phyloP scores from a whole-genome alignment of 1,140 invertebrate species.

The Reticulitermes speratus region DNA sequence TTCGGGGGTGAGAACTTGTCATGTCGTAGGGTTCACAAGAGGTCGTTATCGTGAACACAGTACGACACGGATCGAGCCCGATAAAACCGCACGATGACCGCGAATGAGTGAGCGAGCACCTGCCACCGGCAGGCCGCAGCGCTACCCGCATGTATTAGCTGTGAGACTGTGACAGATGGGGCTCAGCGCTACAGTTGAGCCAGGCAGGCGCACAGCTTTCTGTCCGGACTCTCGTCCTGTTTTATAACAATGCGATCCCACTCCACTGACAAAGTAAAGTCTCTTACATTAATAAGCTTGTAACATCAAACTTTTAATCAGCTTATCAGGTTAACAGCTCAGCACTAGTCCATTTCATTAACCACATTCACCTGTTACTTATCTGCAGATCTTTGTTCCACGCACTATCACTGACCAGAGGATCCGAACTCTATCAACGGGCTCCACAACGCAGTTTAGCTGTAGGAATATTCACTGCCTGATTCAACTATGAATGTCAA shows the following conservation, averaged over 20 bases:
- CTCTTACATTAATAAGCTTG: background rate
- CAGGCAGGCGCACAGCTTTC: background rate
- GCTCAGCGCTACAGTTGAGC: slow-evolving; percentile 8
- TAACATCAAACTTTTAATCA: background rate
- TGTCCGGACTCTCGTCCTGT: background rate
- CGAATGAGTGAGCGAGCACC: slow-evolving; percentile 12
- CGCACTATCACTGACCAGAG: too few relatives aligned
- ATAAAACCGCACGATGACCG: slow-evolving; percentile 9
- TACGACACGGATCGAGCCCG: slow-evolving; percentile 17
- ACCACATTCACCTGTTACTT: background rate
- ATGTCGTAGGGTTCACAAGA: too few relatives aligned
- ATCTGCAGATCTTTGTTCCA: background rate
- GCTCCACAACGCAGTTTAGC: too few relatives aligned
- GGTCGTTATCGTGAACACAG: background rate
- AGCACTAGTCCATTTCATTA: background rate
- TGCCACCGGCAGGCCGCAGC: slow-evolving; percentile 22
- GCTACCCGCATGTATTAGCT: slow-evolving; percentile 25
- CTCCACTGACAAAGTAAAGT: background rate
- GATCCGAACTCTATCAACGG: too few relatives aligned
- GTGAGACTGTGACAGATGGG: slow-evolving; percentile 30
- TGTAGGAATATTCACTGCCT: too few relatives aligned
- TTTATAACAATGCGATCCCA: slow-evolving; percentile 17
- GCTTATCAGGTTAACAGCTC: background rate
- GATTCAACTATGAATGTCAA: too few relatives aligned
- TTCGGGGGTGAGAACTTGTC: too few relatives aligned